A percentile compares a stretch with the other conserved stretches of the same genome.
These are phyloP conservation scores for Crioceris asparagi DNA, from an alignment of 2,888 invertebrate species.

Conservation along the genomic window DNA sequence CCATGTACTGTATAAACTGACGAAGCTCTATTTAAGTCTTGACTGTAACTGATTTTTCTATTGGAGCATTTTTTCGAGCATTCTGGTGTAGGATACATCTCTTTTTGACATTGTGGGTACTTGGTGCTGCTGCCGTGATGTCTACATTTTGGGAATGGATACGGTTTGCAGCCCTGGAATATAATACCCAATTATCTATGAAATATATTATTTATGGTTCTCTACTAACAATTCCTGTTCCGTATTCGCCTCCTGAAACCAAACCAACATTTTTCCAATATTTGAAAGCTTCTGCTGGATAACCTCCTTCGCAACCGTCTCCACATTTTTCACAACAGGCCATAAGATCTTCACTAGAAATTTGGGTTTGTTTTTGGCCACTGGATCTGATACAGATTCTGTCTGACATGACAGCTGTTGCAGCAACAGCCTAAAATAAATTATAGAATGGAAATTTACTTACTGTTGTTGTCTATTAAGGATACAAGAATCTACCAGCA, in stretches of 20 bases:
- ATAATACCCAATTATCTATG: not conserved
- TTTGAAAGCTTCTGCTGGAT: not conserved
- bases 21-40: conserved; percentile 3
- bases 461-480: too few relatives aligned
- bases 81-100: conserved; percentile 4
- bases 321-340: not conserved
- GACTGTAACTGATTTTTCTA: conserved; percentile 25
- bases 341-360: not conserved
- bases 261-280: not conserved
- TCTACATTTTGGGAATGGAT: conserved; percentile 14
- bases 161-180: conserved; percentile 16
- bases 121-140: conserved; percentile 8
- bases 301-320: conserved; percentile 1
- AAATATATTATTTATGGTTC: not conserved
- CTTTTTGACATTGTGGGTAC: conserved; percentile 3
- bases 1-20: conserved; percentile 27
- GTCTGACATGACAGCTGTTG: not conserved
- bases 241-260: conserved; percentile 28
- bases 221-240: not conserved
- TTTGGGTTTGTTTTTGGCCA: not conserved
- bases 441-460: too few relatives aligned
- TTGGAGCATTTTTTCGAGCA: conserved; percentile 9
- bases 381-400: not conserved
- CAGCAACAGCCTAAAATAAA: not conserved
- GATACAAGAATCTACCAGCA: too few relatives aligned